Evolutionary conservation across 2,888 invertebrate genomes (phyloP).

Genomic region (Elegia similella): DNA sequence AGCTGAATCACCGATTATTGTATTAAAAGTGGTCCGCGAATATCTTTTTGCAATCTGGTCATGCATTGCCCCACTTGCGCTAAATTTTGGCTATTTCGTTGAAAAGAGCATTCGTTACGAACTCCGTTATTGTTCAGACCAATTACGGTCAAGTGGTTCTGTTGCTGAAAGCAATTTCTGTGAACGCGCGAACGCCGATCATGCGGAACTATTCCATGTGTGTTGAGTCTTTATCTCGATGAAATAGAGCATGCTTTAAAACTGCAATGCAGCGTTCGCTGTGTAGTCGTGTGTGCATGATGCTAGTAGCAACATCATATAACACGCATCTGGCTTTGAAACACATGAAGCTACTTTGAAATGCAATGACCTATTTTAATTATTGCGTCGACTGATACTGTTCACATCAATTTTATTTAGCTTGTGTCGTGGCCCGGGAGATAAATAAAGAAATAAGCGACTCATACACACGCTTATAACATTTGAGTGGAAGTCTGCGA

Average conservation of each 20-base stretch:
- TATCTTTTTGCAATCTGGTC: slow-evolving; percentile 4
- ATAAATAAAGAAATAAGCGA: no score
- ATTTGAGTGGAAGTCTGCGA: no score
- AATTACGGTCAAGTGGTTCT: slow-evolving; percentile 13
- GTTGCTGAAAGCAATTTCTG: neutral
- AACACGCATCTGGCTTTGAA: neutral
- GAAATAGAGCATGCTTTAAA: neutral
- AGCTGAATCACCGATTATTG: neutral
- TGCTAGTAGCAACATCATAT: neutral
- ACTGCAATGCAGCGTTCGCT: neutral
- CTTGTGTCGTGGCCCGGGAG: no score
- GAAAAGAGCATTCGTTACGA: slow-evolving; percentile 4
- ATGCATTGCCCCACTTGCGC: slow-evolving; percentile 8
- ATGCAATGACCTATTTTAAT: neutral
- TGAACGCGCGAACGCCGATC: neutral
- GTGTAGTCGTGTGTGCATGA: neutral
- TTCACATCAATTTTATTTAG: no score
- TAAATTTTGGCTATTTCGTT: neutral
- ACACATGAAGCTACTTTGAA: neutral
- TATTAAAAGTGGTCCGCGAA: slow-evolving; percentile 5
- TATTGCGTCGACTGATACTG: neutral
- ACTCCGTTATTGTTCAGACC: slow-evolving; percentile 2
- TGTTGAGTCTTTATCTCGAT: neutral
- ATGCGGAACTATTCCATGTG: neutral
- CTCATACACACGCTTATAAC: no score